These are phyloP conservation scores for Ailuropoda melanoleuca DNA, from an alignment of 2,113 vertebrate genomes.

Conservation along the genomic window DNA sequence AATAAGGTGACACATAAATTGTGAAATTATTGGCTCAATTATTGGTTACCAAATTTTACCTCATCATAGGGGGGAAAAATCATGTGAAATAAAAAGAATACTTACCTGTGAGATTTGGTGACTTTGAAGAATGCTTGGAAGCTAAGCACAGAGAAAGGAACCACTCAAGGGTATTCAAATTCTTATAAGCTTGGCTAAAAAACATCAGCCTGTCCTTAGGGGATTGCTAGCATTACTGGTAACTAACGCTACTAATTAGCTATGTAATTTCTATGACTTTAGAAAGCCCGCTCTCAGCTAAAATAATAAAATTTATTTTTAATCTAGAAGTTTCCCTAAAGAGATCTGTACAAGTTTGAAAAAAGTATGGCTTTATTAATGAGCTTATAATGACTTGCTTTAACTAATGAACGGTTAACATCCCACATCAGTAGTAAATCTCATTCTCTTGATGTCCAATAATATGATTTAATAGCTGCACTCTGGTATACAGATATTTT, in stretches of 20 bases:
- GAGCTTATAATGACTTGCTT: background rate
- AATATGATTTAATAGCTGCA: background rate
- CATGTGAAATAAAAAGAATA: background rate
- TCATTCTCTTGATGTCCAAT: background rate
- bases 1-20: background rate
- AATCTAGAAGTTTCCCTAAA: background rate
- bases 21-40: background rate
- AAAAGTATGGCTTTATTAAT: background rate
- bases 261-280: background rate
- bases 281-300: background rate
- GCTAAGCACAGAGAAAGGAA: background rate
- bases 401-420: background rate
- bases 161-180: background rate
- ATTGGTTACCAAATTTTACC: background rate
- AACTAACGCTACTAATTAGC: background rate
- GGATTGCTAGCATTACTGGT: background rate
- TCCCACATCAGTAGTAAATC: background rate
- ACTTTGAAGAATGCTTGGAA: background rate
- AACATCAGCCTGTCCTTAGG: background rate
- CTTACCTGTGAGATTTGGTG: background rate
- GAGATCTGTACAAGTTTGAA: background rate
- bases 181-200: background rate
- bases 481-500: background rate
- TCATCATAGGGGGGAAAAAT: background rate
- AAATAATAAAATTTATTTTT: constrained; percentile 50